A percentile compares a stretch with the other conserved stretches of the same genome.
phyloP scores from a whole-genome alignment of 1,140 invertebrate species.

The Planococcus citri region DNA sequence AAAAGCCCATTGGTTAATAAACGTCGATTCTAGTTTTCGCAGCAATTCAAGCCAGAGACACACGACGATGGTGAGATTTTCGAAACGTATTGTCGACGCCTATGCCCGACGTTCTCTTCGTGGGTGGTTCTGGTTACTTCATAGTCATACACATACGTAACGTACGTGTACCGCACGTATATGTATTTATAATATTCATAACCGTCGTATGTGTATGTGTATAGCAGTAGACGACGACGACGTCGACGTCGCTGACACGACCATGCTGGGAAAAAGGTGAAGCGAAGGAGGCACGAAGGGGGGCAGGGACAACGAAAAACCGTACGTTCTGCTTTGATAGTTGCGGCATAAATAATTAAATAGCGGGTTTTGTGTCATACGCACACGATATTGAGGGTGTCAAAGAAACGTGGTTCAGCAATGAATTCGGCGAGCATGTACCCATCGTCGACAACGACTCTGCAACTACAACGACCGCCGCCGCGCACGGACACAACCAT shows the following conservation, averaged over 20 bases:
- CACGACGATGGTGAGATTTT: no score
- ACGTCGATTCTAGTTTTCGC: no score
- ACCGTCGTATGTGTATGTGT: no score
- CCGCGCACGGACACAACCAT: neutral
- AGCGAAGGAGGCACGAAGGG: neutral
- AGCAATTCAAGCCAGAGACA: no score
- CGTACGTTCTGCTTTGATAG: slow-evolving; percentile 20
- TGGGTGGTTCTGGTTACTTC: neutral
- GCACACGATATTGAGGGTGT: slow-evolving; percentile 19
- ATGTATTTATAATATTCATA: no score
- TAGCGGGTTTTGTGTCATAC: slow-evolving; percentile 19
- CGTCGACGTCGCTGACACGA: no score
- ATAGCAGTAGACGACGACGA: no score
- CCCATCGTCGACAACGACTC: neutral
- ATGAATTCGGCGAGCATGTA: neutral
- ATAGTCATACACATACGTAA: neutral
- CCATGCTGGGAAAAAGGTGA: no score
- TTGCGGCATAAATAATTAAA: slow-evolving; percentile 20
- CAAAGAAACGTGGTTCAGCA: slow-evolving; percentile 9
- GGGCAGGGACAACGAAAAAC: neutral
- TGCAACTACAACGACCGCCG: no score
- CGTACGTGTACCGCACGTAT: no score
- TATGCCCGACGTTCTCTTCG: neutral
- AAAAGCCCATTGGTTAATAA: no score
- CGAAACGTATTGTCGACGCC: neutral